phyloP scores from a whole-genome alignment of 2,888 invertebrate genomes.

The Deilephila elpenor region DNA sequence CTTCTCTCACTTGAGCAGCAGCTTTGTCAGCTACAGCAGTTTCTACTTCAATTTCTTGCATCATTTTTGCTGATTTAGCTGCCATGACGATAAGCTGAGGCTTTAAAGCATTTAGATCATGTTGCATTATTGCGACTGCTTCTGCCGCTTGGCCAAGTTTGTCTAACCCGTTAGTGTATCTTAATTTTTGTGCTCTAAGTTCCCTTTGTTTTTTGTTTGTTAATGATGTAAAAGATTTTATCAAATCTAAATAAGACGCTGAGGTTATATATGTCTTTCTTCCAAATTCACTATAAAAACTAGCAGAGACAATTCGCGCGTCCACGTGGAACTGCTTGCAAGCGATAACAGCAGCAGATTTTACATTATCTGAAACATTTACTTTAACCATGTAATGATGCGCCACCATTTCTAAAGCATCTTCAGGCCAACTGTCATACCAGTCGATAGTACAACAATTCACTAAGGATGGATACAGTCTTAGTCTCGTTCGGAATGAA shows the following conservation, averaged over 20 bases:
- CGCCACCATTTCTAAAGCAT: conserved; percentile 92
- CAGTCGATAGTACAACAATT: conserved; percentile 96
- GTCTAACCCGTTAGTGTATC: conserved; percentile 91
- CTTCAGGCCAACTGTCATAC: conserved; percentile 96
- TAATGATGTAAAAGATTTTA: conserved; percentile 89
- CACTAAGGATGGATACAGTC: conserved; percentile 92
- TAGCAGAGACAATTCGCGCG: conserved; percentile 85
- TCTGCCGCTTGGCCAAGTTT: conserved; percentile 91
- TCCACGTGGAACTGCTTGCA: conserved; percentile 96
- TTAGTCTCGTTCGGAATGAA: conserved; percentile 89
- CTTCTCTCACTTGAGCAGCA: conserved; percentile 91
- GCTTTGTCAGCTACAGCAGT: conserved; percentile 91
- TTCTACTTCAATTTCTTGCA: conserved; percentile 90
- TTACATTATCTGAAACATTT: conserved; percentile 88
- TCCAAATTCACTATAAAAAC: conserved; percentile 87
- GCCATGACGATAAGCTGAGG: conserved; percentile 90
- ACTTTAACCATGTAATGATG: conserved; percentile 89
- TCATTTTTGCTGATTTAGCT: conserved; percentile 89
- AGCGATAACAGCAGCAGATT: conserved; percentile 87
- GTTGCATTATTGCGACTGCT: conserved; percentile 91
- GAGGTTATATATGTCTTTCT: conserved; percentile 93
- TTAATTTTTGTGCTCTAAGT: conserved; percentile 88
- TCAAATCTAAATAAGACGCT: conserved; percentile 92
- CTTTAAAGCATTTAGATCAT: conserved; percentile 88
- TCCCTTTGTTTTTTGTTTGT: conserved; percentile 90